Percentiles rank a stretch among this genome's conserved stretches.
Evolutionary conservation across 2,113 vertebrate species (phyloP).

Genomic region (Lipotes vexillifer): DNA sequence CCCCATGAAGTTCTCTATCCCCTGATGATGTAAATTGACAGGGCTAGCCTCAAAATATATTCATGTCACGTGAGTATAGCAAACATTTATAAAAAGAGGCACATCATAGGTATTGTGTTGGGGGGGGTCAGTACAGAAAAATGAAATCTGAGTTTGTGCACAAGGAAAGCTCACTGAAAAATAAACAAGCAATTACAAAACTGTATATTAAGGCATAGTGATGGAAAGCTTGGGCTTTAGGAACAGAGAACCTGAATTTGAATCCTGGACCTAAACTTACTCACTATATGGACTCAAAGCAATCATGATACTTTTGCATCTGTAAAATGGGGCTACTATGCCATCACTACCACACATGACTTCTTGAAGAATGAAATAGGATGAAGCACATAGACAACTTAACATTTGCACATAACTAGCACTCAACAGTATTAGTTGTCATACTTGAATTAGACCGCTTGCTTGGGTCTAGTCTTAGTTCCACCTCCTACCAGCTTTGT

Average conservation of each 20-base stretch:
- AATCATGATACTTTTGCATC: background rate
- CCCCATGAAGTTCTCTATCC: background rate
- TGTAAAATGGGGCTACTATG: background rate
- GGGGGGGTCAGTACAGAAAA: background rate
- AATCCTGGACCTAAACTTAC: background rate
- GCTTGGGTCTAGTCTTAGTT: background rate
- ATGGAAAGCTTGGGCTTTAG: background rate
- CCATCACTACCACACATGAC: rapidly evolving
- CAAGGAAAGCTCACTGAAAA: background rate
- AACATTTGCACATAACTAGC: background rate
- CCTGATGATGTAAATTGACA: background rate
- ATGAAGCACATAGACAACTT: background rate
- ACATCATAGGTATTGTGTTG: background rate
- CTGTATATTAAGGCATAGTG: background rate
- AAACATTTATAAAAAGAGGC: background rate
- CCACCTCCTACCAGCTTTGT: background rate
- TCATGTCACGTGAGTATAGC: background rate
- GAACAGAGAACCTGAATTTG: background rate
- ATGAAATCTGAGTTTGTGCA: background rate
- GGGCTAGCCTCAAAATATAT: background rate
- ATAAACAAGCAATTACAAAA: background rate
- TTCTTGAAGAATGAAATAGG: background rate
- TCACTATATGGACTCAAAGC: background rate
- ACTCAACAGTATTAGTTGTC: background rate
- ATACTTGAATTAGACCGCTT: background rate